These are phyloP conservation scores for Antidorcas marsupialis DNA, from an alignment of 2,113 vertebrate species.

Conservation along the genomic window DNA sequence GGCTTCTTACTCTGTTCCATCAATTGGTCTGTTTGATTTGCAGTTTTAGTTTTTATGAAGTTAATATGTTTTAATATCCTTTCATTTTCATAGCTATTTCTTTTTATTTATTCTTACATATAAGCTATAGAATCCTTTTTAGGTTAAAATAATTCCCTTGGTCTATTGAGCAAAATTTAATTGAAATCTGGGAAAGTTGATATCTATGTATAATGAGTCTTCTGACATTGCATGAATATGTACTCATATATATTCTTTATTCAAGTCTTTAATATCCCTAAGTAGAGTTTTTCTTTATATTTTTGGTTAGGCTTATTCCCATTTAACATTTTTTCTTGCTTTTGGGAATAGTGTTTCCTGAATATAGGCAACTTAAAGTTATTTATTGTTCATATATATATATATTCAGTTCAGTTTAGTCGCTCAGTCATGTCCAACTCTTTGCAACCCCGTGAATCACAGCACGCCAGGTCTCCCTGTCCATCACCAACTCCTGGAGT, in stretches of 20 bases:
- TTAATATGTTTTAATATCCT: not conserved
- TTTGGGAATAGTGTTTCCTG: slow-evolving; percentile 1
- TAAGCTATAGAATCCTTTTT: not conserved
- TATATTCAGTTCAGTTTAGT: too few species aligned
- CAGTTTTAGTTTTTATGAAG: not conserved
- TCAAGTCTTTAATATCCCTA: not conserved
- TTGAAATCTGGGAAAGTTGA: not conserved
- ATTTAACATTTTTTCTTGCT: not conserved
- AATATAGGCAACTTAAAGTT: not conserved
- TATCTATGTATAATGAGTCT: not conserved
- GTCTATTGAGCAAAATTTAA: not conserved
- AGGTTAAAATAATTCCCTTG: not conserved
- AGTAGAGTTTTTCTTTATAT: not conserved
- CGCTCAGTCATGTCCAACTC: too few species aligned
- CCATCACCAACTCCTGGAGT: too few species aligned
- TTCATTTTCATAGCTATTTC: not conserved
- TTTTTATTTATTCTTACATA: not conserved
- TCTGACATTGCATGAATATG: not conserved
- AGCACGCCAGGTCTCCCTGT: too few species aligned
- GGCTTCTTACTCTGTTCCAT: not conserved
- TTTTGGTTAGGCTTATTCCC: not conserved
- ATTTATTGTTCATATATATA: not conserved
- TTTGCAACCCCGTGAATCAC: too few species aligned
- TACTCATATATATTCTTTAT: not conserved
- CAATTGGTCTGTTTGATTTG: not conserved